Evolutionary conservation across 2,113 vertebrate genomes (phyloP), one percentile per base, ranked within the genome.

Genomic region (Pogonocichla stellata): DNA sequence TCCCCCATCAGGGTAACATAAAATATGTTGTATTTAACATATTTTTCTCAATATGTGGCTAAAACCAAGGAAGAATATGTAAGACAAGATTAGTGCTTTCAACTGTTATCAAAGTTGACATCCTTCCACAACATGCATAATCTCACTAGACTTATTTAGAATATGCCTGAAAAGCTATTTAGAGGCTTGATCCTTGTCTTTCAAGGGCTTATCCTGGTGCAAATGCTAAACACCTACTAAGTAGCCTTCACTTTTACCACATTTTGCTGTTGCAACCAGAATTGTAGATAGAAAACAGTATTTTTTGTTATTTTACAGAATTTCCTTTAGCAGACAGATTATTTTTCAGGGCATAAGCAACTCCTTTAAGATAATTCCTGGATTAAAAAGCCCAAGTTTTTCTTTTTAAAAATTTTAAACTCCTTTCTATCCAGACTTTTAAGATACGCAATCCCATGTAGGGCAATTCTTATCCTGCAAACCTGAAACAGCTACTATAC

Each of bases 1-100:
- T 53, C 29, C 18, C 9, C 25, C 34, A 33, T 2, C 0, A 0
- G 12, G 1, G 8, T 26, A 82, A 75, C 14, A 71, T 8, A 28
- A 50, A 72, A 40, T 4, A 14, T 8, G 5, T 11, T 86, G 58
- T 36, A 88, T 29, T 67, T 31, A 48, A 67, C 40, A 22, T 3
- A 4, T 40, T 79, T 80, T 83, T 26, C 31, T 58, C 31, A 82
- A 53, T 50, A 9, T 22, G 25, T 43, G 20, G 13, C 70, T 75
- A 69, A 92, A 71, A 25, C 6, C 14, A 79, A 77, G 12, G 31
- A 28, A n/a, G 19, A 81, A 42, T 20, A 64, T 9, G 17, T 31
- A 53, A 86, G 53, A 31, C 12, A 24, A 6, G 22, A 47, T 22
- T n/a, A 57, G 25, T 53, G 36, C 15, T 82, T 92, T 74, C 6